Evolutionary conservation across 2,113 vertebrate species (phyloP).

Genomic region (Nothocercus julius): DNA sequence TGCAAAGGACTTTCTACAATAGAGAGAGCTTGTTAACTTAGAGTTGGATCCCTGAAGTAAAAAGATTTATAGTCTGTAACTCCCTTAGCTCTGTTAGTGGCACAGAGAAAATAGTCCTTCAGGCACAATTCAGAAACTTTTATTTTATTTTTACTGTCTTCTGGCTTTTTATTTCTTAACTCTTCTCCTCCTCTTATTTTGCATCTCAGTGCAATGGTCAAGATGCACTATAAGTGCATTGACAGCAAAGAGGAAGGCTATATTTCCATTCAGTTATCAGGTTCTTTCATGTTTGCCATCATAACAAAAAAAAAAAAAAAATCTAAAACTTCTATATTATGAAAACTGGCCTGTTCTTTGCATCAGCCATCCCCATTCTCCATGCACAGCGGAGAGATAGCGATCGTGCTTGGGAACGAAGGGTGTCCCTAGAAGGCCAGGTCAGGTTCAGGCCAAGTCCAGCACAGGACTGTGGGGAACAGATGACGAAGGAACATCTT

Average conservation of each 20-base stretch:
- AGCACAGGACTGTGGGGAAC: accelerated
- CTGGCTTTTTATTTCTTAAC: background rate
- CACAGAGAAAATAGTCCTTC: background rate
- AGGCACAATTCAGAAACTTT: background rate
- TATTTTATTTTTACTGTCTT: background rate
- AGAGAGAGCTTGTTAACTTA: background rate
- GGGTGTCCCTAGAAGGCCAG: background rate
- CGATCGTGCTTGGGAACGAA: background rate
- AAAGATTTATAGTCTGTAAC: background rate
- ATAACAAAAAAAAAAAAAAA: background rate
- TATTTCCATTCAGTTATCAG: background rate
- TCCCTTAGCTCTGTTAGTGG: background rate
- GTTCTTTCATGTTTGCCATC: background rate
- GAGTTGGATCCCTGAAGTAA: background rate
- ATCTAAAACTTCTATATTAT: background rate
- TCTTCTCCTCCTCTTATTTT: background rate
- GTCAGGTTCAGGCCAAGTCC: background rate
- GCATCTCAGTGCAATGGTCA: background rate
- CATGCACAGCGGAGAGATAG: background rate
- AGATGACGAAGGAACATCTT: background rate
- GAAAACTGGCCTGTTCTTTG: background rate
- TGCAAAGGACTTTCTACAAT: background rate
- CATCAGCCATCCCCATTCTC: background rate
- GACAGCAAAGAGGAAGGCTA: background rate
- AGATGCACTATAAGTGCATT: background rate